A percentile compares a stretch with the other conserved stretches of the same genome.
These are phyloP conservation scores for Caradrina kadenii DNA, from an alignment of 2,888 invertebrate genomes.

Conservation along the genomic window DNA sequence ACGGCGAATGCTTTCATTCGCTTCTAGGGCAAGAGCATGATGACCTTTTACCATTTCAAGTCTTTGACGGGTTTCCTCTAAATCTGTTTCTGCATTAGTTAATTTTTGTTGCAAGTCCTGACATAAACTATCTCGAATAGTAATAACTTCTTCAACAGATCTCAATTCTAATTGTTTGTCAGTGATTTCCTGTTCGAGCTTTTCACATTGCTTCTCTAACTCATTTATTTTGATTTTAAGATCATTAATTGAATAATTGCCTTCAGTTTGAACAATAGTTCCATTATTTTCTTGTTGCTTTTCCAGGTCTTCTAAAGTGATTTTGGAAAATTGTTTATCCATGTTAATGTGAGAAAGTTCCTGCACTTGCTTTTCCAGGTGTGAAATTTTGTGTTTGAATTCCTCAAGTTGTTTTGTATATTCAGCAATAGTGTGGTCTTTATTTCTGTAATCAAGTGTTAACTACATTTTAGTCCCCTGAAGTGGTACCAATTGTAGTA, in stretches of 20 bases:
- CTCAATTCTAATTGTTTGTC: slow-evolving; percentile 84
- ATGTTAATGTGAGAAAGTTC: slow-evolving; percentile 63
- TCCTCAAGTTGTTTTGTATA: slow-evolving; percentile 86
- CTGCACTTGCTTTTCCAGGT: slow-evolving; percentile 72
- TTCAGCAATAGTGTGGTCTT: slow-evolving; percentile 84
- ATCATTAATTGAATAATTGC: slow-evolving; percentile 64
- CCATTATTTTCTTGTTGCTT: slow-evolving; percentile 37
- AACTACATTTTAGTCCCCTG: not conserved
- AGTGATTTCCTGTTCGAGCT: slow-evolving; percentile 82
- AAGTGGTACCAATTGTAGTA: not conserved
- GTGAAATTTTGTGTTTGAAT: slow-evolving; percentile 79
- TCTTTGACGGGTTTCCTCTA: slow-evolving; percentile 84
- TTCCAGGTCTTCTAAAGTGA: slow-evolving; percentile 47
- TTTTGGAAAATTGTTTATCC: slow-evolving; percentile 67
- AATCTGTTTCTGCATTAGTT: slow-evolving; percentile 76
- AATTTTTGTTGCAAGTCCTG: slow-evolving; percentile 86
- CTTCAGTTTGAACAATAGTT: slow-evolving; percentile 21
- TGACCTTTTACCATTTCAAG: slow-evolving; percentile 89
- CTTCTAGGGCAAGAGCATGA: slow-evolving; percentile 87
- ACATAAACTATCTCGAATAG: slow-evolving; percentile 84
- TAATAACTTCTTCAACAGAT: slow-evolving; percentile 85
- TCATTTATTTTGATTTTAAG: slow-evolving; percentile 75
- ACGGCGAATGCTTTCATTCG: slow-evolving; percentile 87
- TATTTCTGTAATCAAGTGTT: slow-evolving; percentile 77
- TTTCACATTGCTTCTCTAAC: slow-evolving; percentile 80